Conservation (phyloP, 1,140 invertebrate species). For the Ceratina calcarata region DNA sequence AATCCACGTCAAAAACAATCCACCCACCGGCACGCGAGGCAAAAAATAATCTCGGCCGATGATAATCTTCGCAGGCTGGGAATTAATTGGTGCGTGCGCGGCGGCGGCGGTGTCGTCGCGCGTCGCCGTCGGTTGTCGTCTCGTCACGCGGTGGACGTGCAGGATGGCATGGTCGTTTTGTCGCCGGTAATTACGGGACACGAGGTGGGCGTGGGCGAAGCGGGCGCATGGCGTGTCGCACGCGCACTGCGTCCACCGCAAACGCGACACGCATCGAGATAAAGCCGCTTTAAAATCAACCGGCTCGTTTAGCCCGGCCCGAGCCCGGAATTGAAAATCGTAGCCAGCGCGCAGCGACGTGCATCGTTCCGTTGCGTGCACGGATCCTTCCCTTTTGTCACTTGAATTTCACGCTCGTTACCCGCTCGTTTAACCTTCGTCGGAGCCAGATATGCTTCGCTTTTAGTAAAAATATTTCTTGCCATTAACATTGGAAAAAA, state of each 20-base stretch:
- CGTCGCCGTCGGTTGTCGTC: conserved; percentile 46
- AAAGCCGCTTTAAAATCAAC: conserved; percentile 40
- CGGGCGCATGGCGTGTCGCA: conserved; percentile 66
- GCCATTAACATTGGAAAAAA: too few relatives aligned
- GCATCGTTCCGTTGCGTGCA: conserved; percentile 1
- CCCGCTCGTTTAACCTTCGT: neutral
- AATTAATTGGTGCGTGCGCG: conserved; percentile 14
- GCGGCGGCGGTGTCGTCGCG: neutral
- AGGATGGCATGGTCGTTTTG: conserved; percentile 60
- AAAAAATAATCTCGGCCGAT: neutral
- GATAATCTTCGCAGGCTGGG: neutral
- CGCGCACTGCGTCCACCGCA: conserved; percentile 46
- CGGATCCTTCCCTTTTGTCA: neutral
- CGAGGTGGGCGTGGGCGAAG: conserved; percentile 58
- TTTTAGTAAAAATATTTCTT: too few relatives aligned
- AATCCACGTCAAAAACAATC: neutral
- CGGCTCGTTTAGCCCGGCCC: conserved; percentile 41
- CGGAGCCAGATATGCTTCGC: neutral
- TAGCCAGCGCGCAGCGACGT: neutral
- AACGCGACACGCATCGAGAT: conserved; percentile 44
- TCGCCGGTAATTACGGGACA: conserved; percentile 66
- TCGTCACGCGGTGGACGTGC: conserved; percentile 40
- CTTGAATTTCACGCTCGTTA: conserved; percentile 39
- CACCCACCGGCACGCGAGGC: conserved; percentile 6
- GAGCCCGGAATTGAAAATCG: conserved; percentile 19